These are phyloP conservation scores for Acestrorhynchus altus DNA, from an alignment of 2,797 vertebrate species.

Conservation along the genomic window DNA sequence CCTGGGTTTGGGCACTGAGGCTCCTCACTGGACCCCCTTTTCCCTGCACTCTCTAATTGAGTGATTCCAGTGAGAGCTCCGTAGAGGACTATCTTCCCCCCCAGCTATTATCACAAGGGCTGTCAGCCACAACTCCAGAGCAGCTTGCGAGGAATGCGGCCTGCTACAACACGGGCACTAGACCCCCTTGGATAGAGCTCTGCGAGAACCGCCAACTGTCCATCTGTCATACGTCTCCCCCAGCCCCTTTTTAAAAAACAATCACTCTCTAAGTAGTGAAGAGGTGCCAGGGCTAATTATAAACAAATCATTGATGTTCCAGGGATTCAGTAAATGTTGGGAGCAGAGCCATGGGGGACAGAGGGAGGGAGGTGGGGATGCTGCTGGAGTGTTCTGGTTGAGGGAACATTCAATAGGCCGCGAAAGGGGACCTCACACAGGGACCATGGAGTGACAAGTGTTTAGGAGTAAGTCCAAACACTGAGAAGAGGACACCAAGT, in stretches of 20 bases:
- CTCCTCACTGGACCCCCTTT: conserved; percentile 36
- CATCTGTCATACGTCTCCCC: conserved; percentile 72
- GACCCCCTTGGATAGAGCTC: conserved; percentile 21
- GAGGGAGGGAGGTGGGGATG: background rate
- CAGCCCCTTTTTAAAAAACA: conserved; percentile 83
- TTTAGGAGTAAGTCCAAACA: conserved; percentile 56
- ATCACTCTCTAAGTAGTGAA: conserved; percentile 82
- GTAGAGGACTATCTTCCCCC: conserved; percentile 70
- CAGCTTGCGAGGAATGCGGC: conserved; percentile 77
- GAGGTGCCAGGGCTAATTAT: conserved; percentile 85
- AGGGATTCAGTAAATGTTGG: conserved; percentile 64
- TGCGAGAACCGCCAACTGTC: conserved; percentile 28
- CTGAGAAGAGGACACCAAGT: conserved; percentile 55
- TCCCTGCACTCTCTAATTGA: conserved; percentile 68
- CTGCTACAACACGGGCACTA: conserved; percentile 58
- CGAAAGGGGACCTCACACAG: conserved; percentile 76
- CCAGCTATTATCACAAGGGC: conserved; percentile 76
- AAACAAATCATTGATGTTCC: conserved; percentile 82
- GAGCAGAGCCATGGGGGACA: conserved; percentile 19
- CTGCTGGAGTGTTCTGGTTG: conserved; percentile 73
- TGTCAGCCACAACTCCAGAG: conserved; percentile 78
- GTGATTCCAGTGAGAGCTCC: conserved; percentile 78
- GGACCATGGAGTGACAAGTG: conserved; percentile 65
- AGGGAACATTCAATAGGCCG: conserved; percentile 76
- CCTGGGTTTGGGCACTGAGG: conserved; percentile 46